A percentile compares a stretch with the other conserved stretches of the same genome.
These are phyloP conservation scores for Malthinus seriepunctatus DNA, from an alignment of 2,888 invertebrate genomes.

Conservation along the genomic window DNA sequence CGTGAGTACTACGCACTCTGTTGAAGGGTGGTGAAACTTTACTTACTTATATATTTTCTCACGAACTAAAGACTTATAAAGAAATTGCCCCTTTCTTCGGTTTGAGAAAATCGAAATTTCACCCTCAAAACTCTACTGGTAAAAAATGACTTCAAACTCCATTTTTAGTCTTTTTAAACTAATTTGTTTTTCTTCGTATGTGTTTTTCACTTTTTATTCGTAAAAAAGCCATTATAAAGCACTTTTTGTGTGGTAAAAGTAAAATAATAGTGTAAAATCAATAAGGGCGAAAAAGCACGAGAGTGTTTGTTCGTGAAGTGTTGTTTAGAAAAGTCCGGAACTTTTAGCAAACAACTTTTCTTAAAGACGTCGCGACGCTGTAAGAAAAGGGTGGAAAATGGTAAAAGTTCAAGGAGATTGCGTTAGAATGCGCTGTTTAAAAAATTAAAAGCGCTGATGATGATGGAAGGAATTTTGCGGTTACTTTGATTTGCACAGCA, in stretches of 20 bases:
- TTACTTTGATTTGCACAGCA: slow-evolving; percentile 51
- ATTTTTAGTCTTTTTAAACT: not conserved
- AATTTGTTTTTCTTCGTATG: too few relatives aligned
- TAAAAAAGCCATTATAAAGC: too few relatives aligned
- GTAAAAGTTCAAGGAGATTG: slow-evolving; percentile 39
- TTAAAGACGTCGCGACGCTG: slow-evolving; percentile 34
- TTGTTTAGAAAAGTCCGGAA: slow-evolving; percentile 33
- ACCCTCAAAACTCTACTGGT: not conserved
- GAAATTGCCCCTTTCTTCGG: slow-evolving; percentile 23
- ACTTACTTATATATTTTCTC: slow-evolving; percentile 44
- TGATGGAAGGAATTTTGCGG: slow-evolving; percentile 47
- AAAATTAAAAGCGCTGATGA: slow-evolving; percentile 27
- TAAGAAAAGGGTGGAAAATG: slow-evolving; percentile 39
- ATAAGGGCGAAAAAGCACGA: slow-evolving; percentile 39
- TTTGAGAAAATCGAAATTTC: slow-evolving; percentile 13
- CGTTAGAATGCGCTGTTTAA: slow-evolving; percentile 46
- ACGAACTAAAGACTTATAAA: slow-evolving; percentile 29
- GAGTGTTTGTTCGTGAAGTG: slow-evolving; percentile 31
- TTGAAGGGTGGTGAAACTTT: slow-evolving; percentile 43
- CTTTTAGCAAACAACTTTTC: slow-evolving; percentile 47
- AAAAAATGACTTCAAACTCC: not conserved
- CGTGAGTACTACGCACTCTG: slow-evolving; percentile 45
- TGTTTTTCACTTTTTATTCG: too few relatives aligned
- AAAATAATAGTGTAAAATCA: not conserved
- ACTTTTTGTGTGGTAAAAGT: not conserved